Base-by-base conservation (phyloP, 2,888 invertebrate genomes). In the Griposia aprilina region DNA sequence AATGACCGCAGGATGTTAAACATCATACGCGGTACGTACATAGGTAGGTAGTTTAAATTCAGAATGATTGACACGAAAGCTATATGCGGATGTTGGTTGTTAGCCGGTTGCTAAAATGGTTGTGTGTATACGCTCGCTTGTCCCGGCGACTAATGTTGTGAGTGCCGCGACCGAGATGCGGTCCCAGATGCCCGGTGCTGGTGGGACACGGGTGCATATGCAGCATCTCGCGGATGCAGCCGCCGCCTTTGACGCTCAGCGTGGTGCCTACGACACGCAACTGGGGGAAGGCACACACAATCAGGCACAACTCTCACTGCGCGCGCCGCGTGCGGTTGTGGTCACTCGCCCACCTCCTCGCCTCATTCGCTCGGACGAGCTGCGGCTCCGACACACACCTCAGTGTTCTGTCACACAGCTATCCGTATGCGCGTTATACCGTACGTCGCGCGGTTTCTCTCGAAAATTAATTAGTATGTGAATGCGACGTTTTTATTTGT, bases 301-400 rank as follows among this genome's bases (percentile, higher is more conserved):
- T 7, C 5, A 93, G 90, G 89, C 95, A 96, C 92, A 96, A 95
- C 96, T 96, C 94, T 96, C 95, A 94, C 95, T 96, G 96, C 96
- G 96, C 96, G 96, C 96, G 96, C 94, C 94, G 96, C 93, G 96
- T 92, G 92, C 93, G 95, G 95, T 95, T 92, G 96, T 94, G 93
- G 89, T 91, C 92, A 92, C 89, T 94, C 93, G 93, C 92, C 91
- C 93, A 93, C 93, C 92, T 94, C 92, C 91, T 91, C 91, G 89
- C 90, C 89, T 90, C 91, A 89, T 83, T 88, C 89, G 86, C 85
- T 90, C 89, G 87, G 89, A 89, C 92, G 89, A 89, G 89, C 80
- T 90, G 89, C 90, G 90, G 60, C 88, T 90, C 85, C 87, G 88
- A 89, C 89, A 88, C 89, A 92, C 91, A 91, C 91, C 90, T 94